Base-by-base conservation (phyloP, 2,888 invertebrate genomes). In the Lasioglossum lativentre region DNA sequence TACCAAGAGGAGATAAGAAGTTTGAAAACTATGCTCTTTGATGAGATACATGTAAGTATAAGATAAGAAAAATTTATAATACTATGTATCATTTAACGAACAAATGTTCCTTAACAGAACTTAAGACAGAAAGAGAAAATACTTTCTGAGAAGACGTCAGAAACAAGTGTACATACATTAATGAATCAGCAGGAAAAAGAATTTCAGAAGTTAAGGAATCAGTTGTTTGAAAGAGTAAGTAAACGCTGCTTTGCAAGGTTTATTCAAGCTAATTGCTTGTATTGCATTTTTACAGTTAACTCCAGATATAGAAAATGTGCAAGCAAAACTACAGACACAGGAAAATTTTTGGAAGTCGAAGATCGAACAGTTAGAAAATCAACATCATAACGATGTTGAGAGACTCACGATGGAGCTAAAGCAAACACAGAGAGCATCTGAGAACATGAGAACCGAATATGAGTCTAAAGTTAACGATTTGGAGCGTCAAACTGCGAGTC, bases 101-200 rank as follows among this genome's bases (percentile, higher is more conserved):
- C 63, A 59, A 80, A 73, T 86, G 40, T 79, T 56, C 23, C 14
- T 83, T 42, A n/a, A 82, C 82, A 94, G 92, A 93, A 91, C 86
- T 90, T 93, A 59, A 93, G 90, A 77, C 86, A 88, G 23, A 92
- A 82, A 38, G 89, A 90, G 14, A 90, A 88, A 2, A 88, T 79
- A 19, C 72, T 87, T 30, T 82, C 91, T 76, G 94, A 93, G 52
- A 95, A 95, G 63, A 89, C 94, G 4, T 93, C 93, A 77, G 93
- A 94, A 91, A 94, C 95, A 73, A 94, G 95, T 83, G 90, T 96
- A 34, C 95, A 96, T 78, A 93, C 93, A 75, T 95, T 96, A 38
- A 95, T 96, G 82, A 95, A 95, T 89, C 95, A 96, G 85, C 96
- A 96, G 91, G 96, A 96, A 74, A 93, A 93, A 74, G 96, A 96